Evolutionary conservation across 2,888 invertebrate species (phyloP).

Genomic region (Hypomecis atomaria): DNA sequence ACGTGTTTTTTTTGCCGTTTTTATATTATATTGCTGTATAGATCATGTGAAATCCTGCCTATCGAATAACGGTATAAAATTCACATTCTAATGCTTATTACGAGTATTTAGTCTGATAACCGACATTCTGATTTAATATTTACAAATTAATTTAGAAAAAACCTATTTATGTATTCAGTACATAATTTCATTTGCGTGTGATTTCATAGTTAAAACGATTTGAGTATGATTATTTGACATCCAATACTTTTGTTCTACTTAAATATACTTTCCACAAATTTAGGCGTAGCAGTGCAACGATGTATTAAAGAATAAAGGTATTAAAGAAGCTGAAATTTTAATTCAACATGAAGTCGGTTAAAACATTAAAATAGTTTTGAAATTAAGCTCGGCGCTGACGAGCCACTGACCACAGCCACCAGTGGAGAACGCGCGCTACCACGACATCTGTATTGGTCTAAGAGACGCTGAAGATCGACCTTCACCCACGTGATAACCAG

Average conservation of each 20-base stretch:
- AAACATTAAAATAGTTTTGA: not conserved
- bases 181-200: constrained; percentile 23
- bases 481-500: no score
- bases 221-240: constrained; percentile 31
- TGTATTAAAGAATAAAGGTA: constrained; percentile 1
- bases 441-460: no score
- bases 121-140: constrained; percentile 32
- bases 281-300: constrained; percentile 14
- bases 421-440: no score
- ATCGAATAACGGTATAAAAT: not conserved
- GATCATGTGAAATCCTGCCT: no score
- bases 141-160: constrained; percentile 33
- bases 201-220: constrained; percentile 15
- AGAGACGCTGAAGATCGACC: no score
- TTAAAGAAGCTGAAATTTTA: not conserved
- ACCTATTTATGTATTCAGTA: constrained; percentile 24
- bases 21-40: no score
- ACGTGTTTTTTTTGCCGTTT: no score
- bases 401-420: no score
- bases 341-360: not conserved
- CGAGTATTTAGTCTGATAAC: not conserved
- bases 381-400: not conserved
- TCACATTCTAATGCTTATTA: not conserved
- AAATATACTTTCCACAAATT: constrained; percentile 18
- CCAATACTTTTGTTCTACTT: constrained; percentile 13